Base-by-base conservation (phyloP, 2,113 vertebrate genomes). In the Camelus bactrianus region DNA sequence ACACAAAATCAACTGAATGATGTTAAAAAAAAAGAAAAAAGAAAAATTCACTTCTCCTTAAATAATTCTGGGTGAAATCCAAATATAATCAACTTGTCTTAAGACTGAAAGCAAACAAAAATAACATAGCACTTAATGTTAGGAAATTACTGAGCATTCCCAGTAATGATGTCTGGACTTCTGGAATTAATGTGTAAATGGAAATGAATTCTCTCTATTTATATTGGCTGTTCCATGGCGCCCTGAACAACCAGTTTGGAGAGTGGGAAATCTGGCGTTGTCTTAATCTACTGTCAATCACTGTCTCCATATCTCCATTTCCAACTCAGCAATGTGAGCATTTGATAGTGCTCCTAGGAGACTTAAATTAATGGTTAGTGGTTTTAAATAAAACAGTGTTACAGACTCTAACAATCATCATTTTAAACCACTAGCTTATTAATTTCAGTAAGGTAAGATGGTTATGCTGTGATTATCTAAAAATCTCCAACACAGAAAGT, bases 61-160 rank as follows among this genome's bases (percentile, higher is more conserved):
- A 64, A 94, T 67, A 92, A 86, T 14, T 75, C 19, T 67, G 69
- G 46, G 46, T 69, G 30, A 86, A 94, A 92, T 94, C 46, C 82
- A 95, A 96, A 89, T 56, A 58, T 38, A 90, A 83, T 94, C 52
- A 85, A 56, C 95, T 91, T 56, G 38, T 93, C 72, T 64, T 72
- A 76, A 96, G 58, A 93, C 56, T 89, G 67, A 96, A 95, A 79
- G 60, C 72, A 95, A 92, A 93, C 56, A 95, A 90, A 96, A 93
- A 26, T 92, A 84, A 93, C 24, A 56, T 52, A 91, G 94, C 19
- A 82, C 13, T 91, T 69, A 89, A 56, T 67, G 65, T 93, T 94
- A 65, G 88, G 60, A 95, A 95, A 91, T 87, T 73, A 38, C 42
- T 89, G 80, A 88, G 30, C 64, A 79, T 92, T 88, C 92, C 42